Percentiles rank a stretch among this genome's conserved stretches.
phyloP scores from a whole-genome alignment of 2,888 invertebrate species.

The Bimastos eiseni region DNA sequence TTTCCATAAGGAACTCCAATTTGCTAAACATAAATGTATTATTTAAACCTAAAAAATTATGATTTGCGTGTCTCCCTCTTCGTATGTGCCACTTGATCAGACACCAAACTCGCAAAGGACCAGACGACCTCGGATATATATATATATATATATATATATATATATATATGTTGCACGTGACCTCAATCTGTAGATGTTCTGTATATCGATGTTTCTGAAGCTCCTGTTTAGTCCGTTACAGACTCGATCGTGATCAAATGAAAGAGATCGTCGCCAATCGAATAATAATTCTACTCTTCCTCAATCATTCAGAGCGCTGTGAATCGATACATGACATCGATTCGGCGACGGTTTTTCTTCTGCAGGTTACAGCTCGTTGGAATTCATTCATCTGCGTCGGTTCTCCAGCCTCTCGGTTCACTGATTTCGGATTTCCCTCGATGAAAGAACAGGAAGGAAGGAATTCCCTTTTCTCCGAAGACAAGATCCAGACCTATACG shows the following conservation, averaged over 20 bases:
- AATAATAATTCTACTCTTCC: neutral
- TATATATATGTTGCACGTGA: too few relatives aligned
- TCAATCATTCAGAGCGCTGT: neutral
- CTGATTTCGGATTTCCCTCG: neutral
- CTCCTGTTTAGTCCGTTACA: neutral
- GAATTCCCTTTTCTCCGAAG: neutral
- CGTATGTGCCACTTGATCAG: too few relatives aligned
- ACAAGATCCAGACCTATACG: neutral
- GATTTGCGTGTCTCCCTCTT: too few relatives aligned
- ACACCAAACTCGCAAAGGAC: too few relatives aligned
- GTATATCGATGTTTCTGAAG: neutral
- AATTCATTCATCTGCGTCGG: neutral
- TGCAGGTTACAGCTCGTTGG: neutral
- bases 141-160: too few relatives aligned
- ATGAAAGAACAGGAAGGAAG: neutral
- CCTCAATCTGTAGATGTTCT: too few relatives aligned
- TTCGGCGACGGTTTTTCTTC: neutral
- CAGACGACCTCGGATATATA: too few relatives aligned
- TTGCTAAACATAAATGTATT: too few relatives aligned
- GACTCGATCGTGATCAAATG: too few relatives aligned
- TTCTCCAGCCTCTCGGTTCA: conserved; percentile 2
- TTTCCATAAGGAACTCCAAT: too few relatives aligned
- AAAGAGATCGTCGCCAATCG: too few relatives aligned
- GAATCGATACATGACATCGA: neutral
- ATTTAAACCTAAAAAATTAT: too few relatives aligned